Evolutionary conservation across 2,888 invertebrate genomes (phyloP).

Genomic region (Ypsolopha sequella): DNA sequence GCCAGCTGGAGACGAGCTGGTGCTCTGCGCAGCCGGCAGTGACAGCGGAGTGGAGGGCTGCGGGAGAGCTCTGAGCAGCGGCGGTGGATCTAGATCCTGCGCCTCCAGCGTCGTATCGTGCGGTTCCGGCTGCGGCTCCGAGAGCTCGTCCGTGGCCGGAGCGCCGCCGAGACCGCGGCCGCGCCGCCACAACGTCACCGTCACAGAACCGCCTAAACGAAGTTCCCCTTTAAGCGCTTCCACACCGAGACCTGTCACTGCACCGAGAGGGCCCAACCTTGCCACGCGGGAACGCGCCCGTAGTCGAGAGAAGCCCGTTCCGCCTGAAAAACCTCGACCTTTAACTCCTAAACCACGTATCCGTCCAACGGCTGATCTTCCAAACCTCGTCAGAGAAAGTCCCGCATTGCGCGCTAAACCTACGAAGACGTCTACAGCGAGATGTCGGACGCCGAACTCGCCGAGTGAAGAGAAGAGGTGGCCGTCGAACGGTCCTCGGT

Average conservation of each 20-base stretch:
- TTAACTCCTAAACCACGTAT: constrained; percentile 60
- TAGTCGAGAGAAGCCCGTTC: constrained; percentile 70
- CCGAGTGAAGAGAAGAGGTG: constrained; percentile 80
- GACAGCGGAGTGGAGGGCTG: constrained; percentile 86
- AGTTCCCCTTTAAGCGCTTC: constrained; percentile 64
- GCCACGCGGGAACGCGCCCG: constrained; percentile 71
- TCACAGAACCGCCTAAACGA: constrained; percentile 61
- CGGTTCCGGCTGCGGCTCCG: constrained; percentile 84
- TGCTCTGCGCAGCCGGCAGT: constrained; percentile 75
- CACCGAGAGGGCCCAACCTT: constrained; percentile 59
- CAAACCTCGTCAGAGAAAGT: constrained; percentile 61
- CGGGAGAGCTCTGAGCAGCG: constrained; percentile 78
- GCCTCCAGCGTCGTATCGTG: constrained; percentile 84
- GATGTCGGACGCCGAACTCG: constrained; percentile 72
- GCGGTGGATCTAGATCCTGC: constrained; percentile 77
- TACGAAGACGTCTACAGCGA: constrained; percentile 67
- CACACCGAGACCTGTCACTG: constrained; percentile 61
- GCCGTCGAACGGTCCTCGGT: constrained; percentile 68
- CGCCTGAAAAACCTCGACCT: constrained; percentile 57
- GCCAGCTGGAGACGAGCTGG: constrained; percentile 53
- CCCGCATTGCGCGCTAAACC: constrained; percentile 57
- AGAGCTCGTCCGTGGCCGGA: constrained; percentile 79
- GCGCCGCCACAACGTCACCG: constrained; percentile 71
- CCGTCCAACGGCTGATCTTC: constrained; percentile 64
- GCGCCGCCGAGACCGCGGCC: constrained; percentile 56